Evolutionary conservation across 2,113 vertebrate genomes (phyloP), one percentile per base, ranked within the genome.

Genomic region (Psephotus haematonotus): DNA sequence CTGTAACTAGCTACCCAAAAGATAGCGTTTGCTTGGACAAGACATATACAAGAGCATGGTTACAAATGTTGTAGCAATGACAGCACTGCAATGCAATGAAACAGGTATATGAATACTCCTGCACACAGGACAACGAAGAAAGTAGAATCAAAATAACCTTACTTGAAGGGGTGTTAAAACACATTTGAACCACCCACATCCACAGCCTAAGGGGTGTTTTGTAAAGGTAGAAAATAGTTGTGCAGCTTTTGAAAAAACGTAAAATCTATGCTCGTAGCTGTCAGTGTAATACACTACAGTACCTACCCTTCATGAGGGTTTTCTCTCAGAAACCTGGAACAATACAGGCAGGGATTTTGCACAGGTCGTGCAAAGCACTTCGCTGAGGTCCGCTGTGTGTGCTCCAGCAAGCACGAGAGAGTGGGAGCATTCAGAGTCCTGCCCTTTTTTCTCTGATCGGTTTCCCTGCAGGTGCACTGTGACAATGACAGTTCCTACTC

Each of bases 401-500:
- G 53, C 64, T 18, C 19, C 74, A 17, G 29, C 13, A 7, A 4
- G 24, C 14, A 17, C 9, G 24, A 5, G 10, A 12, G 10, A 6
- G 4, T 0, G 7, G 29, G 9, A 44, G 13, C 53, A 18, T 0
- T 4, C 11, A 35, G 22, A 4, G 2, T 2, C 15, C 37, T 0
- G 22, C 3, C 7, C 28, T 6, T 3, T 4, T 2, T 10, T 7
- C 23, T 9, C 55, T 1, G 20, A 31, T 1, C 37, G 41, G 10
- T 5, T 6, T 13, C 15, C 43, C 46, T 2, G 17, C 71, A 17
- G 50, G 33, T 8, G 68, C 44, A 1, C 76, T 2, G 55, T 7
- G 43, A 35, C 65, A 33, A 1, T 11, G 23, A 3, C 93, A 59
- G 7, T 0, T 33, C 64, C n/a, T 2, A 0, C 12, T 15, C 0